Evolutionary conservation across 2,888 invertebrate genomes (phyloP).

Genomic region (Cephus pulcher): DNA sequence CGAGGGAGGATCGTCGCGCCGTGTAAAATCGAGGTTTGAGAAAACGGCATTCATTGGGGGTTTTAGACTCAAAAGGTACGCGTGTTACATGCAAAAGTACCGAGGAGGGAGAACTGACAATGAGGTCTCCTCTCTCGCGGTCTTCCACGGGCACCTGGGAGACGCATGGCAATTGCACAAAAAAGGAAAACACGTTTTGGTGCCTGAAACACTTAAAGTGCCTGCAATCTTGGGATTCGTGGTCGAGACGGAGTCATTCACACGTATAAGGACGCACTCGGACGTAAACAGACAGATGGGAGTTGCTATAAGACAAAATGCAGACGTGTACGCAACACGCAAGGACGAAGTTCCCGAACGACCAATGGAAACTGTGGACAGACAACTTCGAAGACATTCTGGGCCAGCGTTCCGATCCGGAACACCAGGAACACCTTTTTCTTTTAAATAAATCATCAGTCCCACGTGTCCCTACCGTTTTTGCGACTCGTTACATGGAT

Average conservation of each 20-base stretch:
- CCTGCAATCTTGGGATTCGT: neutral
- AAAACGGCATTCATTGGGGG: neutral
- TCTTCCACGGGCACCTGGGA: neutral
- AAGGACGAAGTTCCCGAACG: neutral
- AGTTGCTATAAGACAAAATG: neutral
- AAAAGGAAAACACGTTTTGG: neutral
- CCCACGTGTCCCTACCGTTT: too few relatives aligned
- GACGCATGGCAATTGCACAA: neutral
- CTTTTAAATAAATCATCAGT: neutral
- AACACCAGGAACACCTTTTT: neutral
- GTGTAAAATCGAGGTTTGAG: neutral
- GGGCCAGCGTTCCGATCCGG: neutral
- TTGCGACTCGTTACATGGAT: neutral
- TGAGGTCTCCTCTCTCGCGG: neutral
- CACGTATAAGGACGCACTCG: neutral
- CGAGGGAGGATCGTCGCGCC: neutral
- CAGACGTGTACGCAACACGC: neutral
- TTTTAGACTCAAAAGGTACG: neutral
- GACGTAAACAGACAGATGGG: neutral
- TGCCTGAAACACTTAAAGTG: constrained; percentile 3
- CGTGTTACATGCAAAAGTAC: neutral
- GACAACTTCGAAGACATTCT: neutral
- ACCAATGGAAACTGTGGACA: constrained; percentile 1
- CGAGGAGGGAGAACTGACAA: neutral
- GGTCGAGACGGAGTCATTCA: neutral